Base-by-base conservation (phyloP, 2,797 vertebrate genomes). In the Acipenser ruthenus region DNA sequence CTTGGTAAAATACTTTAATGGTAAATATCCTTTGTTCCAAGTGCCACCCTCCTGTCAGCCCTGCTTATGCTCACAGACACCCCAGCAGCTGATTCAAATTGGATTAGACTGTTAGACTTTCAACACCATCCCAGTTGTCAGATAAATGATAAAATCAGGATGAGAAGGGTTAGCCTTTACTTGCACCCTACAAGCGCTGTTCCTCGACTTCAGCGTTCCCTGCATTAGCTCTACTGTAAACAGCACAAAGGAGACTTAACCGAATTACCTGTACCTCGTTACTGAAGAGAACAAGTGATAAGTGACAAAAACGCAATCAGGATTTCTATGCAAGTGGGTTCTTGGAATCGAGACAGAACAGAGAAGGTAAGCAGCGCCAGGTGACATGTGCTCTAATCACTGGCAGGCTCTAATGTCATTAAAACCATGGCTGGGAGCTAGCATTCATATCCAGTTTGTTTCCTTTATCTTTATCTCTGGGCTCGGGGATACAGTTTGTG, bases 331-430 rank as follows among this genome's bases (percentile, higher is more conserved):
- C 72, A 66, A 62, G 63, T 62, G 52, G 74, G 61, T 65, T 67
- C 60, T 18, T 55, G 50, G 74, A 4, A 58, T 56, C 68, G 23
- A 63, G 68, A 71, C 68, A 77, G 62, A 68, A 18, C 63, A 69
- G 50, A 50, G 49, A 47, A 49, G 70, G 63, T 60, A 13, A 74
- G 66, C 53, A 49, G 37, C 68, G 76, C 80, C 78, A 71, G 65
- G 60, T 74, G 75, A 71, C 70, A 72, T 70, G 49, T 73, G 73
- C 73, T 77, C 62, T 67, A 61, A 74, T 73, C 63, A 73, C 71
- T 63, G 66, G 58, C 71, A 77, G 69, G 47, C 53, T 63, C 79
- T 75, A 76, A 51, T 68, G 56, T 67, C 70, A 69, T 63, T 69
- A 71, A 71, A n/a, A 64, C 69, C 72, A 65, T 65, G 66, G 56